A percentile compares a stretch with the other conserved stretches of the same genome.
phyloP scores from a whole-genome alignment of 1,140 invertebrate species.

The Diabrotica virgifera region DNA sequence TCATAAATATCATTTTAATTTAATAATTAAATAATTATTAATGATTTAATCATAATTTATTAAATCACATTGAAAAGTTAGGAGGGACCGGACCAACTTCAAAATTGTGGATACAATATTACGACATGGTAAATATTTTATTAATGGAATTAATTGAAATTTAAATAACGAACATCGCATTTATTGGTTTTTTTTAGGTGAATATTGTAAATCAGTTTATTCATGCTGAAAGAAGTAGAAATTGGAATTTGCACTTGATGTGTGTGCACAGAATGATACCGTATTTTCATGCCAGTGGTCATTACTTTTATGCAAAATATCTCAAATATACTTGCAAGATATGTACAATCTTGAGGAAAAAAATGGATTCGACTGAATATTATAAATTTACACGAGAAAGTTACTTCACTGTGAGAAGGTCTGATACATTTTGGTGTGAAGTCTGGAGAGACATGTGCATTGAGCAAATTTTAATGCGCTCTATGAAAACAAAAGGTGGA shows the following conservation, averaged over 20 bases:
- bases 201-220: too few relatives aligned
- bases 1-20: conserved; percentile 38
- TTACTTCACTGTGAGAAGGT: conserved; percentile 4
- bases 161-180: too few relatives aligned
- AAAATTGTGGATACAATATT: too few relatives aligned
- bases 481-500: conserved; percentile 6
- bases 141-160: too few relatives aligned
- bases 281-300: conserved; percentile 40
- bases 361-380: conserved; percentile 13
- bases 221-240: conserved; percentile 3
- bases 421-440: conserved; percentile 13
- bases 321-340: conserved; percentile 23
- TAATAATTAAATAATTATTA: too few relatives aligned
- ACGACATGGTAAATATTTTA: too few relatives aligned
- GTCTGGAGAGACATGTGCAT: conserved; percentile 14
- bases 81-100: too few relatives aligned
- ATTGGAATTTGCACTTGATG: conserved; percentile 29
- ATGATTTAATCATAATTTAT: too few relatives aligned
- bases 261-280: conserved; percentile 44
- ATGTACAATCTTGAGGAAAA: conserved; percentile 5
- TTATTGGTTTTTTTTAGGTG: too few relatives aligned
- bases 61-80: too few relatives aligned
- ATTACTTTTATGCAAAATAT: conserved; percentile 27
- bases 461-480: conserved; percentile 9
- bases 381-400: conserved; percentile 12